Evolutionary conservation across 1,140 invertebrate species (phyloP), one percentile per base, ranked within the genome.

Genomic region (Pseudachorutes palmiensis): DNA sequence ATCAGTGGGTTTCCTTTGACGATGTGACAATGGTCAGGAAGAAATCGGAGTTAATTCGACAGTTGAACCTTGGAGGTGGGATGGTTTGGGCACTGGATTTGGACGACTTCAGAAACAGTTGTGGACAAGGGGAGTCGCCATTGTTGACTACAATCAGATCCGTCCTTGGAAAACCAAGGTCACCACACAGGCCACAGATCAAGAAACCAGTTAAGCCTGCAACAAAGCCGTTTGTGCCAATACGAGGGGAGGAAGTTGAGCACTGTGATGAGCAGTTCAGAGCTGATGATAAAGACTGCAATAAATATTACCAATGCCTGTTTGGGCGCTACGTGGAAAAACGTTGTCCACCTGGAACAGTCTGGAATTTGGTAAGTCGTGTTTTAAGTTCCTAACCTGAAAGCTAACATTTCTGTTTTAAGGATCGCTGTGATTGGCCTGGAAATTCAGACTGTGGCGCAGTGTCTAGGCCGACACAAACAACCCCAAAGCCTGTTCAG

Each of bases 51-150:
- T 89, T 87, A 68, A 84, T 90, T 0, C 86, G 87, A 65, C 81
- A 85, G 2, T 85, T 89, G 79, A 85, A 83, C 1, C 78, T 94
- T 2, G 91, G 86, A 2, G 91, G 91, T 32, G 86, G 85, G 5
- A 93, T 94, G 91, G 84, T 91, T 2, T 94, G 92, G 91, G 88
- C 91, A 0, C 77, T 94, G 0, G 91, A 95, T 81, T 82, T 93
- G 62, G 91, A 95, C 75, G 91, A 94, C 77, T 90, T 89, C 73
- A 82, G 81, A 36, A 87, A 88, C 75, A 81, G 79, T 77, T 85
- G 81, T 68, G 72, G 72, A 59, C 75, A 86, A 61, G 77, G 76
- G 59, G 62, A 69, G 9, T 74, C 78, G 66, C 78, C 78, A 1
- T 66, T 79, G 19, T 62, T 79, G n/a, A 73, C 71, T 2, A 77